Evolutionary conservation across 2,113 vertebrate genomes (phyloP), one percentile per base, ranked within the genome.

Genomic region (Pungitius pungitius): DNA sequence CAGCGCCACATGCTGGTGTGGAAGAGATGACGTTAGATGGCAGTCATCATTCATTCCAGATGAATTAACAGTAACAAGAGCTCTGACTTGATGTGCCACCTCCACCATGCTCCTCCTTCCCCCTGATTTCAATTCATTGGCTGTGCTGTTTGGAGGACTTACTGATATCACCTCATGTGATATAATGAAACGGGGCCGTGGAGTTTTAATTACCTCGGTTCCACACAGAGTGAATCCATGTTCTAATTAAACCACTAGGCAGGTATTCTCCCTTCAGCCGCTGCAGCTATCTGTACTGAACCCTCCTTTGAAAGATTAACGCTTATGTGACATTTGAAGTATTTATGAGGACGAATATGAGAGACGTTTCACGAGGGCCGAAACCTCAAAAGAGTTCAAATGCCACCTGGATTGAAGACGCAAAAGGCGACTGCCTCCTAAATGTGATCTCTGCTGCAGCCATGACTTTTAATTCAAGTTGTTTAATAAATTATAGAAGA

Each of bases 231-330:
- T 47, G 45, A 81, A 67, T 80, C 69, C 57, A 62, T 66, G 69
- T 75, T 81, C 58, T 80, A 80, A 86, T 86, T 74, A 87, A 82
- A 85, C 80, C 30, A 62, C 57, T 71, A 63, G 7, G 63, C 39
- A 71, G 82, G 75, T 82, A 73, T 86, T 88, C 40, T 54, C 30
- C 69, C 75, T 78, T 69, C 51, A 76, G 80, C 64, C 71, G 73
- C 26, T 80, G 66, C n/a, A 47, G 70, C 57, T 40, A 83, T 79
- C 64, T 60, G 15, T 49, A 64, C n/a, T 22, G 17, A 40, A 69
- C 37, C n/a, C 54, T 54, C 35, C 56, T 42, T 20, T 55, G 27
- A 56, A 80, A 80, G 65, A 73, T 69, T 56, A 79, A 73, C 7
- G 58, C 55, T 75, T 69, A 10, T 17, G 39, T 70, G 77, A 74